phyloP scores from a whole-genome alignment of 2,113 vertebrate genomes.

The Isurus oxyrinchus region DNA sequence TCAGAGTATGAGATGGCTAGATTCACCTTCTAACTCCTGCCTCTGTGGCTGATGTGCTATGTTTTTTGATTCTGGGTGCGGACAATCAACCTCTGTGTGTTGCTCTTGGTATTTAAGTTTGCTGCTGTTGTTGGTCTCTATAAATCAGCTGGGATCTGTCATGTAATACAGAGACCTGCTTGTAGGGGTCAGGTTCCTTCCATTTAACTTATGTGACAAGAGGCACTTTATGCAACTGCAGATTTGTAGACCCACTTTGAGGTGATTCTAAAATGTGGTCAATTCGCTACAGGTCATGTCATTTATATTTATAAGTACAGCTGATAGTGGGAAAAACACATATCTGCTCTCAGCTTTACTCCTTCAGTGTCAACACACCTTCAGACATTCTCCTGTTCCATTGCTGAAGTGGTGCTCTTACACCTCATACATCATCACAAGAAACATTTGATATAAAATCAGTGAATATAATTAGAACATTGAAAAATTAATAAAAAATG shows the following conservation, averaged over 20 bases:
- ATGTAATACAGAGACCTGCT: constrained; percentile 5
- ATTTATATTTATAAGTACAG: not conserved
- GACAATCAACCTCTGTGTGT: not conserved
- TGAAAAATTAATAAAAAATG: not conserved
- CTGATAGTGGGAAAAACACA: not conserved
- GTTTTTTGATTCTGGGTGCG: not conserved
- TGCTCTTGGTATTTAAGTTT: not conserved
- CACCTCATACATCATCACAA: not conserved
- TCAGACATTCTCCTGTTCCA: not conserved
- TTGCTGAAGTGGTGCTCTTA: not conserved
- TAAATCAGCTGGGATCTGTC: not conserved
- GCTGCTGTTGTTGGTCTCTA: not conserved
- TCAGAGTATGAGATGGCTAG: not conserved
- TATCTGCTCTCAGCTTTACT: not conserved
- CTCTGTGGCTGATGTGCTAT: not conserved
- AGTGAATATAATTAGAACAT: not conserved
- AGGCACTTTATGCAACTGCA: not conserved
- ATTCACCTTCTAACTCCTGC: not conserved
- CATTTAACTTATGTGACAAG: constrained; percentile 10
- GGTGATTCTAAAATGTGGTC: not conserved
- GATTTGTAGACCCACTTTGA: not conserved
- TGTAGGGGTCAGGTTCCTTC: not conserved
- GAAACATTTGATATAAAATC: not conserved
- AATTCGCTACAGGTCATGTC: not conserved
- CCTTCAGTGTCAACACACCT: not conserved